Evolutionary conservation across 2,888 invertebrate species (phyloP), one percentile per base, ranked within the genome.

Genomic region (Tuta absoluta): DNA sequence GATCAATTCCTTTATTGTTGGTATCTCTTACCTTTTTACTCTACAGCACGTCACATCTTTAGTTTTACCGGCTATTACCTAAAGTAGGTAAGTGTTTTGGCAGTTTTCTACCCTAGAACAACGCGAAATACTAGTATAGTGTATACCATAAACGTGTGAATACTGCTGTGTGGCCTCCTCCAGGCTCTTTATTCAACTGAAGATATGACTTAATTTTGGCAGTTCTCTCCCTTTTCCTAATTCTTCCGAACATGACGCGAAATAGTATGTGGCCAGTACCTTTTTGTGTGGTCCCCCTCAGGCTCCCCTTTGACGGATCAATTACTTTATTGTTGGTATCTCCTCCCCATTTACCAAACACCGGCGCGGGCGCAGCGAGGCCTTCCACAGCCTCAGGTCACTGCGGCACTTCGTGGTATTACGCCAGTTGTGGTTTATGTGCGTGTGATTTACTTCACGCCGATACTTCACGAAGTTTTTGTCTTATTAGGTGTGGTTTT

Each of bases 1-100:
- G 84, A 86, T 85, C 86, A 84, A 85, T 86, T 86, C 82, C 85
- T 81, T 81, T 80, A 83, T 84, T 81, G 82, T 79, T 74, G 75
- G 74, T 72, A 8, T 38, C 38, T 38, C 38, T 10, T 38, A 3
- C 38, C 41, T 14, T 41, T 41, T 41, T 67, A 28, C 56, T 19
- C 33, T 8, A 51, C 48, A 8, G 11, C 4, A 38, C 2, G 1
- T 1, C 12, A 38, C 2, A 38, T n/a, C n/a, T n/a, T n/a, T n/a
- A n/a, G n/a, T n/a, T n/a, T 8, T 38, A 12, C 11, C 2, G 38
- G 8, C 8, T 8, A 8, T 38, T 11, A 38, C 38, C 12, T 12
- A 11, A 38, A 12, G 0, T n/a, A n/a, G n/a, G n/a, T n/a, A n/a
- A n/a, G n/a, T n/a, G n/a, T 41, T 41, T 41, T 41, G 14, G 41